Base-by-base conservation (phyloP, 1,140 invertebrate species). In the Orius insidiosus region DNA sequence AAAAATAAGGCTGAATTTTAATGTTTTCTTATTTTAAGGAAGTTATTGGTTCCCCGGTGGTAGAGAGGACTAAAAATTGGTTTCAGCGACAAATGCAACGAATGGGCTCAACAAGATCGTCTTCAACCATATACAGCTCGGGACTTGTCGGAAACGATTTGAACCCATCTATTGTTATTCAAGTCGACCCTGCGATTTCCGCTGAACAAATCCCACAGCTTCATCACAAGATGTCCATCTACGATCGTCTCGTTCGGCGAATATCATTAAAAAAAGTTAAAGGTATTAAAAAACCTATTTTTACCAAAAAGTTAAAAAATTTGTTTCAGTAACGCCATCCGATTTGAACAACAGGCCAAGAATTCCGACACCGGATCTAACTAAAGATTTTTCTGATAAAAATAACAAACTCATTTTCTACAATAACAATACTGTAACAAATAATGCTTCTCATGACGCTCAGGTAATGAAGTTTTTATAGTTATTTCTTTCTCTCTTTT, bases 331-430 rank as follows among this genome's bases (percentile, higher is more conserved):
- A 35, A 67, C 75, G 3, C 73, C 75, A 11, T 68, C 72, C 4
- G 38, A 35, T 15, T 35, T 82, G 44, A 78, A 78, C 55, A 79
- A 79, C 53, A 70, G 83, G 39, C 83, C 84, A 1, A 68, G 84
- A 36, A 85, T 88, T 46, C 85, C 84, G 18, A 87, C 84, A 2
- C 85, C 85, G 0, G 85, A 87, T 58, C 80, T 84, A 1, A 75
- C 79, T 8, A 85, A 82, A 60, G 80, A 84, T 59, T 68, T 76
- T 6, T 62, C 71, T 31, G 51, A 58, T 52, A 46, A 58, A 56
- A 50, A 54, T 43, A 56, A 59, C 37, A 62, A 64, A 64, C 64
- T 68, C 49, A 56, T 50, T 15, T 63, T 59, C 52, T 68, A 63
- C 40, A 60, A 63, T 38, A 67, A 64, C 47, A 64, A 66, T 50